These are phyloP conservation scores for Stomatorhinus walkeri DNA, from an alignment of 2,797 vertebrate genomes.

Conservation along the genomic window DNA sequence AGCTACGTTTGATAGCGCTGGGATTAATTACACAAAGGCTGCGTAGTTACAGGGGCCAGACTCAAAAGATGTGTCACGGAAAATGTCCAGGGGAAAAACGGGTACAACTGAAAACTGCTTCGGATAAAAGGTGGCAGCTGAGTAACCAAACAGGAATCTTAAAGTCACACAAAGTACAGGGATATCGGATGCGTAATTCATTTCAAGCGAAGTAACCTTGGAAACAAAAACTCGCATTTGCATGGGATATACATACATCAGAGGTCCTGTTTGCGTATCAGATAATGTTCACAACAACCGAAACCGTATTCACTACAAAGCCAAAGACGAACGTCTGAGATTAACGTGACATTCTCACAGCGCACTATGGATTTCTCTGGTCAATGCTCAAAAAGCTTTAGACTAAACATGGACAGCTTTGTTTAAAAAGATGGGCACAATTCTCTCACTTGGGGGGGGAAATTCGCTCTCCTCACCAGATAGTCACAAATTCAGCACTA, in stretches of 20 bases:
- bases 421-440: background rate
- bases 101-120: background rate
- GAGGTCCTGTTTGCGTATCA: background rate
- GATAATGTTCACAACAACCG: background rate
- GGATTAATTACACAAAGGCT: background rate
- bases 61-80: background rate
- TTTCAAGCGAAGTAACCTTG: background rate
- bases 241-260: constrained; percentile 8
- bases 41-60: background rate
- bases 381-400: background rate
- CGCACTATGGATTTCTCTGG: background rate
- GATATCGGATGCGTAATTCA: background rate
- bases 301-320: background rate
- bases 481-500: background rate
- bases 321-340: background rate
- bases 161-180: background rate
- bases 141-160: background rate
- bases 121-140: background rate
- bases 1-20: background rate
- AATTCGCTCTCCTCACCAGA: background rate
- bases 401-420: background rate
- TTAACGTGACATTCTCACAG: background rate
- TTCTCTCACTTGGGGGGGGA: background rate
- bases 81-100: background rate
- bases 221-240: background rate